These are phyloP conservation scores for Uropsilus gracilis DNA, from an alignment of 2,113 vertebrate species.

Conservation along the genomic window DNA sequence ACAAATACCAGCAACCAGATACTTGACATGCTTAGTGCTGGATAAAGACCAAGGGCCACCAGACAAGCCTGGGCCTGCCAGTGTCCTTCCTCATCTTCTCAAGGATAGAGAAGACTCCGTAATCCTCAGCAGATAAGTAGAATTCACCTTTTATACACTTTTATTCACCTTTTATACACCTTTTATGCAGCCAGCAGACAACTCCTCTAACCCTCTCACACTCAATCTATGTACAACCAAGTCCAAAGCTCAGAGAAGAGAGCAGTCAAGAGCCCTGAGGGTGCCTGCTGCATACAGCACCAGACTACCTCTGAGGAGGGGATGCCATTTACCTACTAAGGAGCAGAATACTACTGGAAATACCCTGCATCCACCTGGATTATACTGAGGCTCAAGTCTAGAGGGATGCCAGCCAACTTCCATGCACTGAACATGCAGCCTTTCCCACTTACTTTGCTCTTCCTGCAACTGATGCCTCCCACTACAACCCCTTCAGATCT, in stretches of 20 bases:
- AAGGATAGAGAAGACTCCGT: slow-evolving; percentile 30
- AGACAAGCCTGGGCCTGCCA: neutral
- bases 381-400: neutral
- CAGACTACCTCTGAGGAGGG: neutral
- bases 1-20: slow-evolving; percentile 17
- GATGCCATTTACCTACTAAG: neutral
- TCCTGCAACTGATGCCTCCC: neutral
- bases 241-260: neutral
- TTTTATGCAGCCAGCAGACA: neutral
- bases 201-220: neutral
- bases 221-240: neutral
- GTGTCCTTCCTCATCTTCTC: neutral
- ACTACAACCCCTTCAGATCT: neutral
- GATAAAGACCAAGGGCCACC: neutral
- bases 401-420: neutral
- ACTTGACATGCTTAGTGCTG: neutral
- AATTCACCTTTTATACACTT: neutral
- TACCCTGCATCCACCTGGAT: neutral
- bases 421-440: neutral
- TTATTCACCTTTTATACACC: neutral
- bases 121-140: neutral
- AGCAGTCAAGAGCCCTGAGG: neutral
- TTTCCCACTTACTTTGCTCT: neutral
- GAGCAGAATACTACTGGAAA: neutral
- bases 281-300: neutral